A percentile compares a stretch with the other conserved stretches of the same genome.
Evolutionary conservation across 2,113 vertebrate genomes (phyloP).

Genomic region (Cottus gobio): DNA sequence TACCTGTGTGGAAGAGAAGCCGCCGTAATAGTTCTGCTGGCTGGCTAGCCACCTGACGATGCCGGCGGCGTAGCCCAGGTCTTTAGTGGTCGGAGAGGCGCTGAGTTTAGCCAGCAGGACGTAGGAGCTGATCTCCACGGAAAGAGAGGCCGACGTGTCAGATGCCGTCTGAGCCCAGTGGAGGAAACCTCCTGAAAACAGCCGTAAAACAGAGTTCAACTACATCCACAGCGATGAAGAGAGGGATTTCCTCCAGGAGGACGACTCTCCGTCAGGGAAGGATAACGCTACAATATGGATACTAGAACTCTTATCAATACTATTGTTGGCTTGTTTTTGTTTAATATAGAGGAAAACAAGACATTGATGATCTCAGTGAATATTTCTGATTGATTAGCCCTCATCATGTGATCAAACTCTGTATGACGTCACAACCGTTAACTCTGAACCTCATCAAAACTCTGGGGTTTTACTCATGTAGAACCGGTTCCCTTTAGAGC

Average conservation of each 20-base stretch:
- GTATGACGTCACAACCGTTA: too few species aligned
- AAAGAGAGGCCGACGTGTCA: constrained; percentile 64
- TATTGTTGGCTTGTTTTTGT: too few species aligned
- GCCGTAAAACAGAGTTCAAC: background rate
- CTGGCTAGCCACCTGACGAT: constrained; percentile 83
- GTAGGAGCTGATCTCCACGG: constrained; percentile 86
- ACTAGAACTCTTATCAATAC: too few species aligned
- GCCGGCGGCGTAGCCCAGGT: constrained; percentile 69
- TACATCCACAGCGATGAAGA: background rate
- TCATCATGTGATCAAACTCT: too few species aligned
- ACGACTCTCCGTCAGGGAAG: too few species aligned
- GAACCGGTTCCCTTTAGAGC: too few species aligned
- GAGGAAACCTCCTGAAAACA: constrained; percentile 59
- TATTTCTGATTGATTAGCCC: too few species aligned
- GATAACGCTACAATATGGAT: too few species aligned
- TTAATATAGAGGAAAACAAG: too few species aligned
- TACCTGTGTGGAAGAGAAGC: constrained; percentile 81
- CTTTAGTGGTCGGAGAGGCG: constrained; percentile 38
- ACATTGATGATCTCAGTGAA: too few species aligned
- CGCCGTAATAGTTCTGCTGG: constrained; percentile 87
- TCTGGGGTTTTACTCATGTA: too few species aligned
- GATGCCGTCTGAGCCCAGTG: constrained; percentile 69
- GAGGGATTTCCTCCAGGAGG: background rate
- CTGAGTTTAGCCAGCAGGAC: constrained; percentile 82
- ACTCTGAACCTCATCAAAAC: too few species aligned